Conservation (phyloP, 2,888 invertebrate genomes). For the Timema podura region DNA sequence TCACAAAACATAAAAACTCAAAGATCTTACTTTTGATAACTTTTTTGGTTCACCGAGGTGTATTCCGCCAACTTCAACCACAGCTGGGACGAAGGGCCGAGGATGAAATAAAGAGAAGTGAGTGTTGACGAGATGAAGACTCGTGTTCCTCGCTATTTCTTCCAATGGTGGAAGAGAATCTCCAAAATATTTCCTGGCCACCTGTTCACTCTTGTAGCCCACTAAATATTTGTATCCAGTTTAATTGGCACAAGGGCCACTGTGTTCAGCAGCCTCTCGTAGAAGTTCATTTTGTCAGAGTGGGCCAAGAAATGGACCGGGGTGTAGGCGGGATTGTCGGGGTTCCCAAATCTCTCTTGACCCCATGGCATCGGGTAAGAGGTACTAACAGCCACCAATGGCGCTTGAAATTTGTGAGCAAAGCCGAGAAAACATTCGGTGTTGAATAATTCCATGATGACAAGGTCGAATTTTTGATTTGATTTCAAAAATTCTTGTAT, state of each 20-base stretch:
- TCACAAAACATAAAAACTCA: background rate
- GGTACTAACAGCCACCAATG: conserved; percentile 54
- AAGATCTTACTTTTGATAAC: conserved; percentile 29
- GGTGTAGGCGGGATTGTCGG: conserved; percentile 56
- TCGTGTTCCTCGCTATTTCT: conserved; percentile 22
- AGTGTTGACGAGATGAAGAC: conserved; percentile 22
- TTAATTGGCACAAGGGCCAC: background rate
- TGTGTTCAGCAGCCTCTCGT: conserved; percentile 20
- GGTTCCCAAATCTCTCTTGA: conserved; percentile 53
- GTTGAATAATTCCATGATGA: conserved; percentile 67
- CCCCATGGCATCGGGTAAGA: conserved; percentile 60
- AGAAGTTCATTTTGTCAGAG: conserved; percentile 25
- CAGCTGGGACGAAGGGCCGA: conserved; percentile 22
- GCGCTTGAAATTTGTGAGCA: conserved; percentile 56
- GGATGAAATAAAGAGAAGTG: conserved; percentile 23
- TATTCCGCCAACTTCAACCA: conserved; percentile 26
- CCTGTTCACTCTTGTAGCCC: conserved; percentile 15
- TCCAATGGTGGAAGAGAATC: conserved; percentile 19
- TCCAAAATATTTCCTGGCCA: conserved; percentile 21
- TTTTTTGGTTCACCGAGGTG: conserved; percentile 19
- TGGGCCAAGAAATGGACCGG: conserved; percentile 46
- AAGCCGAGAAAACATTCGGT: conserved; percentile 66
- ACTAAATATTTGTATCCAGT: conserved; percentile 11
- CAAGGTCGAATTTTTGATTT: conserved; percentile 55
- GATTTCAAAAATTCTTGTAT: conserved; percentile 30